phyloP scores from a whole-genome alignment of 2,888 invertebrate genomes.

The Icerya purchasi region DNA sequence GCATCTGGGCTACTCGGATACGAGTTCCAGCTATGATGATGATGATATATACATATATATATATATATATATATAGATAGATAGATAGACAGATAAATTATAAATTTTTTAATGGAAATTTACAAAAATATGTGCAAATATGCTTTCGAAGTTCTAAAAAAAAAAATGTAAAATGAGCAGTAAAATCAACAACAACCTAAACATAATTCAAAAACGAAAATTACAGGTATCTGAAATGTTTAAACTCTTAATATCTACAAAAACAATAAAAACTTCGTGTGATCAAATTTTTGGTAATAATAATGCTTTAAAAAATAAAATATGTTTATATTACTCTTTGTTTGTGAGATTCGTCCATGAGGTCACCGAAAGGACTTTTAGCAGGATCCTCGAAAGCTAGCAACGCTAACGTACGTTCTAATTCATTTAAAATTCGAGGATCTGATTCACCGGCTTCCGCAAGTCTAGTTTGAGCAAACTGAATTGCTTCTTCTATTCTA shows the following conservation, averaged over 20 bases:
- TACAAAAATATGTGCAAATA: too few species aligned
- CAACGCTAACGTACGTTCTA: constrained; percentile 82
- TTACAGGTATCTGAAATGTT: not conserved
- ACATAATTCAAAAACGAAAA: not conserved
- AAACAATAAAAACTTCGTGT: too few species aligned
- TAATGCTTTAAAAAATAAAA: not conserved
- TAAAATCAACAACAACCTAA: not conserved
- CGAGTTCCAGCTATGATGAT: too few species aligned
- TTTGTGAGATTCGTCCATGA: constrained; percentile 77
- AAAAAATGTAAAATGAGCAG: not conserved
- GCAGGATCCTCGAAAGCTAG: constrained; percentile 92
- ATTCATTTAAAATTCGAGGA: constrained; percentile 42
- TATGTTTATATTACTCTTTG: constrained; percentile 44
- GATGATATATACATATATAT: too few species aligned
- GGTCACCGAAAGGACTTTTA: constrained; percentile 81
- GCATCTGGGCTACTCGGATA: too few species aligned
- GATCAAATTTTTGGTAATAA: not conserved
- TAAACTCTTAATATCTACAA: not conserved
- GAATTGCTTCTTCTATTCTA: constrained; percentile 65
- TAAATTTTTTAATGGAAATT: too few species aligned
- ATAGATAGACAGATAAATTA: too few species aligned
- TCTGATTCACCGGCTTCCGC: constrained; percentile 75
- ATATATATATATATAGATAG: too few species aligned
- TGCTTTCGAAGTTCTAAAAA: too few species aligned
- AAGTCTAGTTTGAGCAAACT: constrained; percentile 73